phyloP scores from a whole-genome alignment of 2,797 vertebrate genomes.

The Miopithecus talapoin region DNA sequence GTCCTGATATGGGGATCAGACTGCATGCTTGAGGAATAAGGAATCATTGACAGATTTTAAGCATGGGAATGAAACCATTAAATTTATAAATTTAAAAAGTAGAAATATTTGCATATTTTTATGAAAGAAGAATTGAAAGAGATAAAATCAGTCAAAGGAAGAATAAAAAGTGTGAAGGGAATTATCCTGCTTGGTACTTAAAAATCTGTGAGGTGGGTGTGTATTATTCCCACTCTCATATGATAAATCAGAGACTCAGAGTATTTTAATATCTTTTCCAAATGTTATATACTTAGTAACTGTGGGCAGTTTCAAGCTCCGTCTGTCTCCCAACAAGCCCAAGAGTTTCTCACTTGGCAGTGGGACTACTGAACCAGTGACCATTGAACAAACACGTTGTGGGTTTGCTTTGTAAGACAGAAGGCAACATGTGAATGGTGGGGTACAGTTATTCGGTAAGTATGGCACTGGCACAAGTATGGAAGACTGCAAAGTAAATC shows the following conservation, averaged over 20 bases:
- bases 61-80: neutral
- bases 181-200: neutral
- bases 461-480: neutral
- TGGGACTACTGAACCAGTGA: neutral
- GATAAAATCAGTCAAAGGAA: neutral
- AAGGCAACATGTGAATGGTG: neutral
- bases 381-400: neutral
- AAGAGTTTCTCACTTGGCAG: neutral
- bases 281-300: neutral
- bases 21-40: neutral
- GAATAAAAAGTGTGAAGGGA: neutral
- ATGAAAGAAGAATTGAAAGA: neutral
- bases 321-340: neutral
- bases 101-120: neutral
- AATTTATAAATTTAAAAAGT: neutral
- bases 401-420: neutral
- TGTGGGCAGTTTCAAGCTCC: slow-evolving; percentile 12
- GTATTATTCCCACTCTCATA: slow-evolving; percentile 27
- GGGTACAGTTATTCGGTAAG: neutral
- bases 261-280: slow-evolving; percentile 20
- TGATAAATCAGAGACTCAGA: slow-evolving; percentile 7
- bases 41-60: neutral
- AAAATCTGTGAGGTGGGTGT: slow-evolving; percentile 20
- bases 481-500: neutral
- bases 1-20: neutral